These are phyloP conservation scores for Anoplolepis gracilipes DNA, from an alignment of 1,140 invertebrate species.

Conservation along the genomic window DNA sequence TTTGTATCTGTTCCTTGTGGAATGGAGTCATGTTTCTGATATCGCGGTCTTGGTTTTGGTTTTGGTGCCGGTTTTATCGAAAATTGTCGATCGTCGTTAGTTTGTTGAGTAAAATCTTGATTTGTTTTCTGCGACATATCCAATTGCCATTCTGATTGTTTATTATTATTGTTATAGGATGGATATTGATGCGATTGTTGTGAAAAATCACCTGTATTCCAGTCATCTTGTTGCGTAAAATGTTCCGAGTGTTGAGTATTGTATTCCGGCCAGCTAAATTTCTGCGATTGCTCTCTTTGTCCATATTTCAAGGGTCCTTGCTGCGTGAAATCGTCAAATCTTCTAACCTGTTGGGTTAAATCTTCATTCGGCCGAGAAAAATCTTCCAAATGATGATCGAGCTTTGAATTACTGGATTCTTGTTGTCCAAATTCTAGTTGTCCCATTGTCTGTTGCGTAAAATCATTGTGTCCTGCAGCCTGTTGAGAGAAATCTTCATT, in stretches of 20 bases:
- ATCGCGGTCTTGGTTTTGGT: conserved; percentile 58
- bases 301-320: conserved; percentile 62
- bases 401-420: not conserved
- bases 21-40: conserved; percentile 40
- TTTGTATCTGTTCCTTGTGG: conserved; percentile 1
- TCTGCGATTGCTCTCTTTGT: conserved; percentile 31
- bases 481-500: conserved; percentile 61
- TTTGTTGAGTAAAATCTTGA: conserved; percentile 57
- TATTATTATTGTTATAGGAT: not conserved
- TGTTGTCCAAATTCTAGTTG: conserved; percentile 41
- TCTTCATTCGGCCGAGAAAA: conserved; percentile 49
- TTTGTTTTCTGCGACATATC: conserved; percentile 37
- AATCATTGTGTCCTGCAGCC: conserved; percentile 30
- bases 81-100: conserved; percentile 29
- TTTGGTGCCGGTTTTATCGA: conserved; percentile 63
- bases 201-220: conserved; percentile 3
- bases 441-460: conserved; percentile 56
- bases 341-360: conserved; percentile 24
- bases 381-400: conserved; percentile 36
- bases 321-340: conserved; percentile 62
- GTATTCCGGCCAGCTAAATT: not conserved
- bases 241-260: conserved; percentile 28
- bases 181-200: conserved; percentile 11
- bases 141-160: conserved; percentile 39
- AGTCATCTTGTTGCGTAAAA: conserved; percentile 51